Conservation (phyloP, 2,797 vertebrate species). For the Rallus crepitans region DNA sequence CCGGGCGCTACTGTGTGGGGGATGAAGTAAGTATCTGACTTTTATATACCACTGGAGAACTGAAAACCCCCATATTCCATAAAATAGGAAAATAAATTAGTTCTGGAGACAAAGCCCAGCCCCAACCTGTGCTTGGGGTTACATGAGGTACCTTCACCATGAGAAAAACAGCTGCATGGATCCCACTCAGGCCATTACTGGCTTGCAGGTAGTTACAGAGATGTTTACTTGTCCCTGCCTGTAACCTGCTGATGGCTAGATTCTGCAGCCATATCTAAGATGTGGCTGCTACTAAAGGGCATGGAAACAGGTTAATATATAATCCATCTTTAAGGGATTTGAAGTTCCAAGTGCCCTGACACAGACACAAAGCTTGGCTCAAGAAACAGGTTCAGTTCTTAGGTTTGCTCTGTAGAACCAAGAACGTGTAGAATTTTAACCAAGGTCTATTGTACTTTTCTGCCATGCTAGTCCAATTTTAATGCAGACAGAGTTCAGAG, state of each 20-base stretch:
- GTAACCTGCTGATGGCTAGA: background rate
- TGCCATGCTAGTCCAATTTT: background rate
- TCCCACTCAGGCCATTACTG: background rate
- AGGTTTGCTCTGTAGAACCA: background rate
- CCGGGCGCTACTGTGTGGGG: constrained; percentile 90
- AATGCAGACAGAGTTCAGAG: background rate
- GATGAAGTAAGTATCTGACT: constrained; percentile 85
- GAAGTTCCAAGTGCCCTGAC: background rate
- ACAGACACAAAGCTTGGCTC: background rate
- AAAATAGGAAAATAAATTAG: background rate
- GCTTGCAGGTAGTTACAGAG: background rate
- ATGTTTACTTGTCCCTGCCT: background rate
- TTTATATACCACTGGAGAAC: background rate
- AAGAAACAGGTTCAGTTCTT: background rate
- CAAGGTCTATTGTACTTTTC: background rate
- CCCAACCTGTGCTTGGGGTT: background rate
- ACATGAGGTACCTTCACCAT: background rate
- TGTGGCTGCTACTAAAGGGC: background rate
- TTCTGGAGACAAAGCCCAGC: background rate
- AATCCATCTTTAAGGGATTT: background rate
- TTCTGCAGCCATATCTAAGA: background rate
- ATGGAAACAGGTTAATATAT: background rate
- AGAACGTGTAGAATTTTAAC: background rate
- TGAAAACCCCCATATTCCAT: background rate
- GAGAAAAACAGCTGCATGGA: background rate